Conservation (phyloP, 1,140 invertebrate genomes). For the Diabrotica undecimpunctata region DNA sequence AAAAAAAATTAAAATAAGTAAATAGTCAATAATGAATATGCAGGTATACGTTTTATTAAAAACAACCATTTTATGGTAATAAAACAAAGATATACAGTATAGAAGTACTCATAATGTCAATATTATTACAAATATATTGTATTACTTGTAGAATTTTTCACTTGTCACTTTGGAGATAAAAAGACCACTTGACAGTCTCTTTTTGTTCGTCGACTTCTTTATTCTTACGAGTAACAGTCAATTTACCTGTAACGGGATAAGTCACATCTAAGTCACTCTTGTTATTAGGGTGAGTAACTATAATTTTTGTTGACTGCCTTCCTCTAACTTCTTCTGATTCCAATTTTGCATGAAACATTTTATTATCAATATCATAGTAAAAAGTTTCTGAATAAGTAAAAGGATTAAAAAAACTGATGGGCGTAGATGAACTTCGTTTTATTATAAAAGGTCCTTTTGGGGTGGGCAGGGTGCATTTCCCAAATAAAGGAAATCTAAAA, state of each 20-base stretch:
- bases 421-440: conserved; percentile 9
- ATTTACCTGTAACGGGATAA: conserved; percentile 30
- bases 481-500: conserved; percentile 35
- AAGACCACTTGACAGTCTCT: conserved; percentile 13
- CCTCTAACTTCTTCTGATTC: conserved; percentile 20
- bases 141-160: not conserved
- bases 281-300: conserved; percentile 11
- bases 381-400: conserved; percentile 30
- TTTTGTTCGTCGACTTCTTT: not conserved
- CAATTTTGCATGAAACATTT: conserved; percentile 27
- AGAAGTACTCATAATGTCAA: no score
- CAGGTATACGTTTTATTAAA: no score
- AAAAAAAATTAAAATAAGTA: no score
- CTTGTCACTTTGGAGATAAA: conserved; percentile 14
- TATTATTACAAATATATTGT: no score
- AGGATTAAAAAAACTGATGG: conserved; percentile 33
- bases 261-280: conserved; percentile 4
- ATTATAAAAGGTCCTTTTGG: conserved; percentile 36
- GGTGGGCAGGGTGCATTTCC: conserved; percentile 29
- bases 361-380: conserved; percentile 24
- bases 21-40: no score
- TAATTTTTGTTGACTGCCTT: conserved; percentile 23
- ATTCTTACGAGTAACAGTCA: conserved; percentile 18
- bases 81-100: no score
- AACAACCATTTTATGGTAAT: no score